Conservation (phyloP, 2,888 invertebrate species). For the Erynnis tages region DNA sequence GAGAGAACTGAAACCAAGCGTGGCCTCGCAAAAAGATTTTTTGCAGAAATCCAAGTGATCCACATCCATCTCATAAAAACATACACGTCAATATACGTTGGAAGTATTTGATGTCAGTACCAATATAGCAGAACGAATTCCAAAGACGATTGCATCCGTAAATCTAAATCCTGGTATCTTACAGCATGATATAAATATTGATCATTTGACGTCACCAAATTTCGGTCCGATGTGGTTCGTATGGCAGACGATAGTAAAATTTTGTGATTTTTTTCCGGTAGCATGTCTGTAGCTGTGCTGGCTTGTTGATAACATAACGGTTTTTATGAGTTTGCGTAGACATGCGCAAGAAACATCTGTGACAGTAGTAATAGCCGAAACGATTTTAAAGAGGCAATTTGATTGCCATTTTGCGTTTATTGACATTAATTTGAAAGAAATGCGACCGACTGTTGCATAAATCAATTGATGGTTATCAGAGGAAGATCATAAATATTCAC, state of each 20-base stretch:
- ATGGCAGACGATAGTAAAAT: conserved; percentile 16
- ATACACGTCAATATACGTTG: too few species aligned
- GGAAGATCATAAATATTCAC: conserved; percentile 2
- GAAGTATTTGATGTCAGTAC: too few species aligned
- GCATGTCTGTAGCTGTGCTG: conserved; percentile 29
- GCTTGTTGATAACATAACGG: conserved; percentile 29
- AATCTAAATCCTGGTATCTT: conserved; percentile 6
- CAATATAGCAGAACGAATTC: too few species aligned
- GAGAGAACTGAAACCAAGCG: too few species aligned
- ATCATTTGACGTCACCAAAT: conserved; percentile 12
- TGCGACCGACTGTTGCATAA: background rate
- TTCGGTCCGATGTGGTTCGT: conserved; percentile 6
- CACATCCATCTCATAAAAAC: too few species aligned
- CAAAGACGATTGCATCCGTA: too few species aligned
- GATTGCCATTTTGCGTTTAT: conserved; percentile 3
- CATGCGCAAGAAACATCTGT: conserved; percentile 8
- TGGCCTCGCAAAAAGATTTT: too few species aligned
- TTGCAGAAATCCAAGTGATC: too few species aligned
- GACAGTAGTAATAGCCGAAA: conserved; percentile 12
- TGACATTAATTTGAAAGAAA: conserved; percentile 4
- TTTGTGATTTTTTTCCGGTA: conserved; percentile 25
- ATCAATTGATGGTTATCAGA: background rate
- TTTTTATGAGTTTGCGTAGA: conserved; percentile 16
- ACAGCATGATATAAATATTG: conserved; percentile 2
- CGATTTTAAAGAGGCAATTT: conserved; percentile 2